Base-by-base conservation (phyloP, 2,888 invertebrate genomes). In the Drosophila emarginata region DNA sequence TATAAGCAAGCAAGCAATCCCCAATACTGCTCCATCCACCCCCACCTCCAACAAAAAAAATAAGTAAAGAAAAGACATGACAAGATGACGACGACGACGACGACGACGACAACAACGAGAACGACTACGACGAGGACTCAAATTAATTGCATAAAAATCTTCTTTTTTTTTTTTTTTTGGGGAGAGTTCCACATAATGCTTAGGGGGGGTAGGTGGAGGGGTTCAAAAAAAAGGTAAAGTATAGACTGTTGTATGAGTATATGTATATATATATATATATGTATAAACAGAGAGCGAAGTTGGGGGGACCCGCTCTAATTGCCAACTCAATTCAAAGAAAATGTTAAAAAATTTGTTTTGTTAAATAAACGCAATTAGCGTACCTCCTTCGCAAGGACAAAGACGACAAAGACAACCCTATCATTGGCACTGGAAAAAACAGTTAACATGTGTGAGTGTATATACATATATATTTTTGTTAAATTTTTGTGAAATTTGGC, bases 351-450 rank as follows among this genome's bases (percentile, higher is more conserved):
- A 76, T 80, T 83, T 83, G 86, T 86, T 83, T 86, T 83, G 86
- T 83, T 83, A 83, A 83, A 86, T 83, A 83, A 83, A 83, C 82
- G 84, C 83, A 83, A 83, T 86, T 83, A 83, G 82, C 82, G 79
- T 54, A 54, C 32, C 54, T 54, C 54, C 45, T 45, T 39, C 77
- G 79, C 1, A 66, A 72, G 61, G 54, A 36, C 54, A 36, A 54
- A 54, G 54, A 54, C 18, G 54, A 77, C 45, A 67, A 78, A 69
- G 72, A 77, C 64, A 71, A 63, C 60, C 71, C 72, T 12, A 18
- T 15, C 36, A 12, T 26, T 32, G 51, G 50, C 26, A 26, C 26
- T 26, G 26, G 26, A 5, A 56, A 5, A 56, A 65, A 73, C 75
- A 78, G 78, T 78, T 76, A 18, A 36, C 32, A 39, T 39, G 6